These are phyloP conservation scores for Drosophila tsacasi DNA, from an alignment of 1,140 invertebrate genomes.

Conservation along the genomic window DNA sequence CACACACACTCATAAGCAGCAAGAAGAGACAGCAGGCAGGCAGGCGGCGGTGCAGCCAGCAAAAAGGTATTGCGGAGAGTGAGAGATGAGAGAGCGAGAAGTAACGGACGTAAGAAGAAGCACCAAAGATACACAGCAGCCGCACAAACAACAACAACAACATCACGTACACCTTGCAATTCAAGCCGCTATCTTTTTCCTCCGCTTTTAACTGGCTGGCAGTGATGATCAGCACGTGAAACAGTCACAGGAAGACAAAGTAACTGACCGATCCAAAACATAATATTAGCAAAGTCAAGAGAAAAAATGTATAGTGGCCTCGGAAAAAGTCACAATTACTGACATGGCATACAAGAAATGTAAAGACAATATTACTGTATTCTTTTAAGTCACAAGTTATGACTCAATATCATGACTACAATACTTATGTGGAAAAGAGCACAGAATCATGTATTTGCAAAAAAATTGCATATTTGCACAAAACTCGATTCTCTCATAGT, in stretches of 20 bases:
- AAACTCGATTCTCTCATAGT: background rate
- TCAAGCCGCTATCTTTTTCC: conserved; percentile 77
- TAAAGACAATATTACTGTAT: background rate
- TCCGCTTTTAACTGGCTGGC: conserved; percentile 44
- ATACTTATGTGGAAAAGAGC: background rate
- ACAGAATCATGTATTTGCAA: background rate
- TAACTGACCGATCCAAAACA: background rate
- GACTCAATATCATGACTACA: conserved; percentile 2
- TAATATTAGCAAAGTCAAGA: background rate
- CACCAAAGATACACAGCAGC: conserved; percentile 78
- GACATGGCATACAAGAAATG: background rate
- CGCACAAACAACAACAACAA: conserved; percentile 47
- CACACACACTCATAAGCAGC: conserved; percentile 10
- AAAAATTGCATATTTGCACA: background rate
- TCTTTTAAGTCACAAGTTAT: background rate
- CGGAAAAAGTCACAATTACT: background rate
- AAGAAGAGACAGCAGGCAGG: conserved; percentile 17
- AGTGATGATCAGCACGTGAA: conserved; percentile 36
- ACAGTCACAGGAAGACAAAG: conserved; percentile 32
- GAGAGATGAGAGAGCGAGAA: conserved; percentile 70
- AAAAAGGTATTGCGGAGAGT: conserved; percentile 53
- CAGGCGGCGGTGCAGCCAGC: conserved; percentile 22
- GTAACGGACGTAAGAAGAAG: conserved; percentile 79
- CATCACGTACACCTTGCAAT: conserved; percentile 78
- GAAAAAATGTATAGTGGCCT: background rate